Base-by-base conservation (phyloP, 2,113 vertebrate species). In the Myodes glareolus region DNA sequence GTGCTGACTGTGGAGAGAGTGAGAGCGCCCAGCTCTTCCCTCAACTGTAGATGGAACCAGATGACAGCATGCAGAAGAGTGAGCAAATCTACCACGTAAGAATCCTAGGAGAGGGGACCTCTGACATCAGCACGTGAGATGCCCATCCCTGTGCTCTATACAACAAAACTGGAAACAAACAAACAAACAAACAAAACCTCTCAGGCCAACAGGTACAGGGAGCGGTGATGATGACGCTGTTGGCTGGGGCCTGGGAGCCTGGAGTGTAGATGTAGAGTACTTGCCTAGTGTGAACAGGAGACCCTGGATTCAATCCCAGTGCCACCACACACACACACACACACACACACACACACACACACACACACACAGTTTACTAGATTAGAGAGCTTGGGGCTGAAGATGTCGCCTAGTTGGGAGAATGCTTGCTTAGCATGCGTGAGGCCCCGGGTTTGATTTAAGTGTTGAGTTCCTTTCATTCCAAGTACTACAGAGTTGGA, bases 41-140 rank as follows among this genome's bases (percentile, higher is more conserved):
- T 7, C 42, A 0, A 31, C 73, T 21, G 1, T 39, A 63, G 45
- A 31, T 0, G 61, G 78, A 55, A 31, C 25, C 23, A 21, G 4
- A 2, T 1, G 14, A 17, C 6, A 39, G 7, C 2, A 1, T 29
- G 78, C 36, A 7, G 81, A 9, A 29, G 7, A 2, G 63, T 2
- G 55, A 89, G 1, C 6, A n/a, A 31, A 45, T 36, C 52, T 50
- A 23, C 0, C 9, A 36, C 67, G 55, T 10, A 13, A 16, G 70
- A 80, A 29, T 50, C 61, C 52, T 29, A 58, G 75, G 23, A 29
- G 23, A 11, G 16, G 0, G 4, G 45, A 70, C 45, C n/a, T 16
- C 36, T 1, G 3, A 63, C 16, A 2, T 75, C 14, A 45, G 19
- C 42, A 2, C 33, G 19, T 4, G 42, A 68, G 45, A 33, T 31